These are phyloP conservation scores for Caenorhabditis zanzibari DNA, from an alignment of 2,888 invertebrate species.

Conservation along the genomic window DNA sequence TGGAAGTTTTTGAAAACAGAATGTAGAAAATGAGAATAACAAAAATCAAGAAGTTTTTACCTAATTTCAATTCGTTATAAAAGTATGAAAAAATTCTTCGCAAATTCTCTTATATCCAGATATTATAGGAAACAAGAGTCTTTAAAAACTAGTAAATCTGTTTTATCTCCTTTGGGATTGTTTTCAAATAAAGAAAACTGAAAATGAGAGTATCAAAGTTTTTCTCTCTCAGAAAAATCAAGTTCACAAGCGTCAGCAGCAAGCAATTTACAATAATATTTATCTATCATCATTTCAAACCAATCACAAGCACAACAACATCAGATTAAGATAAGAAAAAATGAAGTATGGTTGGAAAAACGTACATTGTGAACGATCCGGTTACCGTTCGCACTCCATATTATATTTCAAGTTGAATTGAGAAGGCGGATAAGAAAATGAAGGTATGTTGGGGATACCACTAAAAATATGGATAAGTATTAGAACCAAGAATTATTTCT, in stretches of 20 bases:
- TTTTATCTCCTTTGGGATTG: neutral
- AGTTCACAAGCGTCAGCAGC: neutral
- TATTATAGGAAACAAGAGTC: too few species aligned
- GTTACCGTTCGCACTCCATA: slow-evolving; percentile 23
- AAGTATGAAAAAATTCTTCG: too few species aligned
- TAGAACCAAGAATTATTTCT: neutral
- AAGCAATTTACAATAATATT: slow-evolving; percentile 9
- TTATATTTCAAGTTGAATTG: slow-evolving; percentile 5
- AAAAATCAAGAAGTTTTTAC: too few species aligned
- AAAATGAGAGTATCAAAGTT: neutral
- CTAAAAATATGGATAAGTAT: slow-evolving; percentile 26
- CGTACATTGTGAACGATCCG: slow-evolving; percentile 41
- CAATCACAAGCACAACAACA: slow-evolving; percentile 8
- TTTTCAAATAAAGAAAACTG: slow-evolving; percentile 14
- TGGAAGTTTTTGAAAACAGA: too few species aligned
- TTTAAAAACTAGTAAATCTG: too few species aligned
- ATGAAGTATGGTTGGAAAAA: neutral
- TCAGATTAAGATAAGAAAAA: neutral
- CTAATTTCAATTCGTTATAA: too few species aligned
- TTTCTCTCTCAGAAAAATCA: neutral
- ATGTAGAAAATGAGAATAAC: too few species aligned
- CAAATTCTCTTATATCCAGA: too few species aligned
- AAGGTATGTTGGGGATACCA: slow-evolving; percentile 1
- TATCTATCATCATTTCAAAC: slow-evolving; percentile 14
- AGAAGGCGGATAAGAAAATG: neutral